Base-by-base conservation (phyloP, 1,140 invertebrate genomes). In the Drosophila parvula region DNA sequence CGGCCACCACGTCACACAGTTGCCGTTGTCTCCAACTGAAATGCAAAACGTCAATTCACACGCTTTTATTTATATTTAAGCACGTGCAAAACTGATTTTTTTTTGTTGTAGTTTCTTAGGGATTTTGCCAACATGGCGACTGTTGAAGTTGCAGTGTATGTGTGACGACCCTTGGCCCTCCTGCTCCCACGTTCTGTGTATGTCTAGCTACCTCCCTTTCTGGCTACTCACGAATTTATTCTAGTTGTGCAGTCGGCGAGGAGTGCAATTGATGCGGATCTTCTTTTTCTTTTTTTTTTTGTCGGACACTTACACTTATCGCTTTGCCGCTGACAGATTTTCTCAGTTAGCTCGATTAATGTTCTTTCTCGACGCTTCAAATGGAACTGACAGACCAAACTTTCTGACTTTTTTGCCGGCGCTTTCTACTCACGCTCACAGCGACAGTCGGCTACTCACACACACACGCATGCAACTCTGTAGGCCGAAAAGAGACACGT, bases 61-160 rank as follows among this genome's bases (percentile, higher is more conserved):
- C 45, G 36, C 45, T 67, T 45, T 36, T 67, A 67, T 45, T 53
- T 67, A 34, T 34, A 57, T 58, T 56, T 48, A 34, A 56, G 32
- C 74, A 77, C 74, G 74, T 77, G 74, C 47, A 36, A 22, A 22
- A 3, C 11, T 0, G 5, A 30, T 45, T 34, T 56, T 56, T 32
- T 22, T 43, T 30, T 44, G 28, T 34, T 34, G 18, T 30, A 47
- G 41, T 56, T 64, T 22, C 22, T 27, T 27, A 34, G 28, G 28
- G 10, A 22, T 59, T 74, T 63, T 89, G 83, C 83, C 83, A 86
- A 86, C 79, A 86, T 86, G 83, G 83, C 83, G 75, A 59, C 74
- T 56, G 64, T 45, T 45, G 28, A 18, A 12, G 5, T 48, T 41
- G 48, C 56, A 38, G 22, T 63, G 61, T 61, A 34, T 64, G 28